Evolutionary conservation across 1,140 invertebrate genomes (phyloP).

Genomic region (Drosophila nannoptera): DNA sequence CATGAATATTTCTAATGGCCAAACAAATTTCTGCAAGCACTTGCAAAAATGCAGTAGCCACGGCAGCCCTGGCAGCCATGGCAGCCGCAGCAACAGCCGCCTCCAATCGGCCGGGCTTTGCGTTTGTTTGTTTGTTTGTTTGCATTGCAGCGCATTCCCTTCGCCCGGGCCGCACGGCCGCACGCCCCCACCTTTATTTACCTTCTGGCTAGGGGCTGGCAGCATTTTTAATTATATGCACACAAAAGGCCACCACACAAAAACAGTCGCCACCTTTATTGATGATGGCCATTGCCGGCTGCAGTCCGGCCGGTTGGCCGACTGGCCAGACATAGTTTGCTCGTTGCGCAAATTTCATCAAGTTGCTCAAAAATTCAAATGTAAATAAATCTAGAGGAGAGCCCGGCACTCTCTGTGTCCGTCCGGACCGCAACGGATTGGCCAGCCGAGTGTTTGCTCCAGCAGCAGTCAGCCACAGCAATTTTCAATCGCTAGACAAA

Average conservation of each 20-base stretch:
- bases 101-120: conserved; percentile 56
- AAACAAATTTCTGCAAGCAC: conserved; percentile 74
- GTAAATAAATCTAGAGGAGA: conserved; percentile 70
- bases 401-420: conserved; percentile 1
- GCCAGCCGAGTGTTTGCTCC: conserved; percentile 61
- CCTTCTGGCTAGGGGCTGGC: conserved; percentile 59
- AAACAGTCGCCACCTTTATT: conserved; percentile 76
- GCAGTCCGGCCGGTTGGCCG: conserved; percentile 16
- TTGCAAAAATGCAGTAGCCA: conserved; percentile 57
- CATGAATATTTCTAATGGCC: conserved; percentile 76
- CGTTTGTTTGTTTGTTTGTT: conserved; percentile 54
- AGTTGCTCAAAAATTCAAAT: conserved; percentile 77
- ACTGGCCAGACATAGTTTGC: conserved; percentile 59
- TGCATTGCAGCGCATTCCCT: not conserved
- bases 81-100: conserved; percentile 2
- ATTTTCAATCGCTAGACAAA: conserved; percentile 75
- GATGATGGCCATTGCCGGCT: conserved; percentile 57
- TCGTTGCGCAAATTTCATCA: conserved; percentile 69
- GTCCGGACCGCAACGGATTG: not conserved
- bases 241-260: conserved; percentile 74
- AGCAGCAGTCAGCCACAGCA: conserved; percentile 68
- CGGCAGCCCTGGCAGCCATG: not conserved
- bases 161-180: not conserved
- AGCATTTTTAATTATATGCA: conserved; percentile 77
- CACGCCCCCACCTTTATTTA: conserved; percentile 47